Percentiles rank a stretch among this genome's conserved stretches.
Conservation (phyloP, 2,888 invertebrate genomes). For the Agonopterix arenella region DNA sequence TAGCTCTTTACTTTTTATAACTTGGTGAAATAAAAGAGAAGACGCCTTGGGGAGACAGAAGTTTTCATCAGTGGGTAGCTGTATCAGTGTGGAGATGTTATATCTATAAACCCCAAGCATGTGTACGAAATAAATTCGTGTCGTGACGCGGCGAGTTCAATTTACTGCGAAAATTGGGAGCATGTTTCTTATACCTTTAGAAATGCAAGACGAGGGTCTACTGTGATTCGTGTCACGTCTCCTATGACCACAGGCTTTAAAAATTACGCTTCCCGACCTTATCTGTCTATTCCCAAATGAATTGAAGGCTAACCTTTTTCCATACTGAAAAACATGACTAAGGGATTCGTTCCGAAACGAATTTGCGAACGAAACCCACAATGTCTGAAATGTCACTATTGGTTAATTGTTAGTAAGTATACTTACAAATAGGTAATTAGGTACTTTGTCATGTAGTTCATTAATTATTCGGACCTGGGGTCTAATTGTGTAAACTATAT, state of each 20-base stretch:
- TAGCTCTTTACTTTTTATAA: constrained; percentile 64
- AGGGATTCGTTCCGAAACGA: constrained; percentile 22
- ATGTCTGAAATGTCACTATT: too few species aligned
- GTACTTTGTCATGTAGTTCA: too few species aligned
- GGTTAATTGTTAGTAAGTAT: too few species aligned
- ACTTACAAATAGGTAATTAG: too few species aligned
- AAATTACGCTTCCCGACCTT: constrained; percentile 37
- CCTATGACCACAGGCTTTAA: constrained; percentile 42
- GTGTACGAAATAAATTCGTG: constrained; percentile 55
- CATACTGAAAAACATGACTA: constrained; percentile 25
- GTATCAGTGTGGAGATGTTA: constrained; percentile 32
- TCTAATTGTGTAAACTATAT: too few species aligned
- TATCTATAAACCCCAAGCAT: constrained; percentile 46
- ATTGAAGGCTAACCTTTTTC: constrained; percentile 23
- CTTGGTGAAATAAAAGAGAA: constrained; percentile 52
- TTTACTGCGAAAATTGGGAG: constrained; percentile 59
- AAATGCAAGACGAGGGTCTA: constrained; percentile 29
- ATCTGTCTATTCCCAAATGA: constrained; percentile 14
- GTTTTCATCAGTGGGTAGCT: constrained; percentile 40
- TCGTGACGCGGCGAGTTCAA: constrained; percentile 51
- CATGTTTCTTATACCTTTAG: constrained; percentile 32
- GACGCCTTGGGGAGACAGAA: constrained; percentile 38
- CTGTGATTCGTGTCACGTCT: constrained; percentile 54
- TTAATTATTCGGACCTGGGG: too few species aligned
- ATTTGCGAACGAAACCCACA: constrained; percentile 12